Conservation (phyloP, 2,888 invertebrate genomes). For the Pachymerium ferrugineum region DNA sequence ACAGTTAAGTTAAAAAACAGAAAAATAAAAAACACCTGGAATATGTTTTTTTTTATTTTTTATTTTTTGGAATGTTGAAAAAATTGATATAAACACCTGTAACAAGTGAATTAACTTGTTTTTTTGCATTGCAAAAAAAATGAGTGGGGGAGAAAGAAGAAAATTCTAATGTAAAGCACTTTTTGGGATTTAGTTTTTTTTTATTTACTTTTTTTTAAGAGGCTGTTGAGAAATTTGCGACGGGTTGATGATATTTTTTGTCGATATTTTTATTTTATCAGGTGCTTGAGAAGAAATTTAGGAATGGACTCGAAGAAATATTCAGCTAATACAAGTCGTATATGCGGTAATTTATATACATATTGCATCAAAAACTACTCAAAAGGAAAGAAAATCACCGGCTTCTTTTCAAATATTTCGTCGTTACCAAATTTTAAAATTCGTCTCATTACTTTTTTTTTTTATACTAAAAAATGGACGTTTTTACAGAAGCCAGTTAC, state of each 20-base stretch:
- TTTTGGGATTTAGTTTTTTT: neutral
- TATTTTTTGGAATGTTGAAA: neutral
- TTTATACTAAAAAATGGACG: too few relatives aligned
- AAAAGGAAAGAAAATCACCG: too few relatives aligned
- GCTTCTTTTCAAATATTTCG: too few relatives aligned
- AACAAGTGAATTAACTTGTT: neutral
- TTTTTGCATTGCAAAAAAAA: neutral
- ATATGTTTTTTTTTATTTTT: too few relatives aligned
- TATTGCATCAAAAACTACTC: neutral
- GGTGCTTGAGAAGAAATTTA: neutral
- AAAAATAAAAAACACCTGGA: neutral
- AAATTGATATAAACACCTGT: neutral
- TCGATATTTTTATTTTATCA: neutral
- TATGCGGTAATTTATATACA: conserved; percentile 13
- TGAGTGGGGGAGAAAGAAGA: neutral
- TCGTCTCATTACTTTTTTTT: neutral
- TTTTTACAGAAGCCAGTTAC: too few relatives aligned
- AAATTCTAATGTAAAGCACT: conserved; percentile 4
- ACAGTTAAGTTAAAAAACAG: neutral
- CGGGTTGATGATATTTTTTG: conserved; percentile 4
- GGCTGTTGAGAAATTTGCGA: neutral
- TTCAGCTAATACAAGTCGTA: neutral
- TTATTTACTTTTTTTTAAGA: neutral
- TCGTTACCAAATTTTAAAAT: too few relatives aligned
- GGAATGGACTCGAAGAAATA: conserved; percentile 18